Percentiles rank a stretch among this genome's conserved stretches.
These are phyloP conservation scores for Zelostemma sp. DNA, from an alignment of 1,140 invertebrate species.

Conservation along the genomic window DNA sequence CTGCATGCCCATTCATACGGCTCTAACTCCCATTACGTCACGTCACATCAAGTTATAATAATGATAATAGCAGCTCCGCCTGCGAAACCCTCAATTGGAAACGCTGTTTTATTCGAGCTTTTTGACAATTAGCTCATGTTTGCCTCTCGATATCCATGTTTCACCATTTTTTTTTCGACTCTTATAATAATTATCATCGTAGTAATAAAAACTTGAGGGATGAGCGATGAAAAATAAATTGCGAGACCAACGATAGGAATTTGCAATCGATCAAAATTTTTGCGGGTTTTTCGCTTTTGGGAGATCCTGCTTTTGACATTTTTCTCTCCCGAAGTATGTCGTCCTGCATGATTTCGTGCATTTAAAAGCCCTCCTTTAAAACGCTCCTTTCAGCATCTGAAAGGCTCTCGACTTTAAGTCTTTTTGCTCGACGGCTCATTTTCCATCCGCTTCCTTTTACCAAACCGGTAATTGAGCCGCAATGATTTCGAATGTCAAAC, in stretches of 20 bases:
- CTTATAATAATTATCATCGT: too few species aligned
- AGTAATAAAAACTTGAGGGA: too few species aligned
- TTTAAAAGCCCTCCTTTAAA: constrained; percentile 40
- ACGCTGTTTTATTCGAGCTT: constrained; percentile 58
- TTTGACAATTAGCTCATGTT: constrained; percentile 33
- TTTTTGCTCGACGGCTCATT: constrained; percentile 21
- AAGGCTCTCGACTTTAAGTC: constrained; percentile 32
- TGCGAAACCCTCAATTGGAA: constrained; percentile 62
- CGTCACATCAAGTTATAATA: constrained; percentile 71
- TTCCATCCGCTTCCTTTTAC: constrained; percentile 23
- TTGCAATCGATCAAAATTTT: too few species aligned
- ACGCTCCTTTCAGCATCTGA: constrained; percentile 44
- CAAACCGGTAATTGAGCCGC: constrained; percentile 22
- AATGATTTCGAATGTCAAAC: constrained; percentile 14
- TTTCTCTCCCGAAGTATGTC: neutral
- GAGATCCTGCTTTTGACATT: too few species aligned
- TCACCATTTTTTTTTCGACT: too few species aligned
- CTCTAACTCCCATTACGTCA: constrained; percentile 71
- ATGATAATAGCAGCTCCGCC: constrained; percentile 62
- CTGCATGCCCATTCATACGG: constrained; percentile 70
- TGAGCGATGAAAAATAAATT: too few species aligned
- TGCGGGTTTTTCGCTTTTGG: too few species aligned
- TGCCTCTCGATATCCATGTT: neutral
- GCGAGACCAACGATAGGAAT: too few species aligned
- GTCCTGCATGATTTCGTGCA: constrained; percentile 40